These are phyloP conservation scores for Alcedo atthis DNA, from an alignment of 2,797 vertebrate genomes.

Conservation along the genomic window DNA sequence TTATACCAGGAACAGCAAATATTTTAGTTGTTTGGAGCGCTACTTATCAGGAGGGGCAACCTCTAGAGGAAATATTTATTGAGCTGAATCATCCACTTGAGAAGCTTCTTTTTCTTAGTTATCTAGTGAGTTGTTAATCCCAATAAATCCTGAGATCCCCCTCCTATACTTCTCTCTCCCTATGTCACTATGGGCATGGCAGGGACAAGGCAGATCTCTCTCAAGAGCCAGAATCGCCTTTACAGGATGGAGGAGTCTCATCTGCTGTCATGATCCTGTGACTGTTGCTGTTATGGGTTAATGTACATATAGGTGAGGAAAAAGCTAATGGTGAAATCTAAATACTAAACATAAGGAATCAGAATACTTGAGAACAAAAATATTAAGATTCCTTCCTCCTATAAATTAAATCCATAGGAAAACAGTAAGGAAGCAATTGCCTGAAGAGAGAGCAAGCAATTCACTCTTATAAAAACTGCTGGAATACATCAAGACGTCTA, in stretches of 20 bases:
- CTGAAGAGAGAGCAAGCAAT: background rate
- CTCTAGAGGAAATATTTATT: background rate
- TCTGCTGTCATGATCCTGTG: background rate
- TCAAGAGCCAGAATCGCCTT: background rate
- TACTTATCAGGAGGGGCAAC: background rate
- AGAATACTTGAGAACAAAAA: background rate
- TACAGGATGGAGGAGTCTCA: background rate
- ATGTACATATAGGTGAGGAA: background rate
- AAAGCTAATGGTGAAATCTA: background rate
- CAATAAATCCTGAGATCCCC: background rate
- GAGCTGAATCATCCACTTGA: background rate
- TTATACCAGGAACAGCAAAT: background rate
- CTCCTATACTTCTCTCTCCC: rapidly evolving
- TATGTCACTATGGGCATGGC: background rate
- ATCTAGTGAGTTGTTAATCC: background rate
- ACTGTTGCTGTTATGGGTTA: background rate
- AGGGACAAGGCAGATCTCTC: background rate
- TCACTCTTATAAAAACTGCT: background rate
- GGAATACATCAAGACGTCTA: background rate
- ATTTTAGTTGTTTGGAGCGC: background rate
- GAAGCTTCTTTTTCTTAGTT: background rate
- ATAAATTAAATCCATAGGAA: background rate
- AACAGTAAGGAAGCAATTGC: background rate
- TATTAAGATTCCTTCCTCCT: background rate
- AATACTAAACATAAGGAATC: background rate